Evolutionary conservation across 2,888 invertebrate species (phyloP), one percentile per base, ranked within the genome.

Genomic region (Eupithecia vulgata): DNA sequence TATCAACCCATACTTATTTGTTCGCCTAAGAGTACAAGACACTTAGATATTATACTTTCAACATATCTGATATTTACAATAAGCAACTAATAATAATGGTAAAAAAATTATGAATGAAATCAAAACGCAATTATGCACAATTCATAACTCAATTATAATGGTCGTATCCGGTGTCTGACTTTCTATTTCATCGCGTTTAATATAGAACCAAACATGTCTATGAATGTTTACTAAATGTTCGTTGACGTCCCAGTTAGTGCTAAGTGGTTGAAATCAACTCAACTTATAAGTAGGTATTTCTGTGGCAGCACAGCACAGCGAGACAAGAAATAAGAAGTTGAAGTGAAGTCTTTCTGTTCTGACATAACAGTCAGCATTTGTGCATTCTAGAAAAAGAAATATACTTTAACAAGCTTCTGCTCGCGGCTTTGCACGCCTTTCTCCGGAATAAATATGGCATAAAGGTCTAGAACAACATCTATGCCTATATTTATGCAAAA

Each of bases 101-200:
- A 4, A 64, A 37, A 62, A 62, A 35, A 35, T 61, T 62, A 13
- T 34, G 61, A 61, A 61, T 61, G 37, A 65, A 67, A 67, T 42
- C 67, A 67, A 67, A 67, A 42, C 21, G n/a, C n/a, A 40, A 65
- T 65, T 21, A 61, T 61, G 30, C 34, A 61, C 37, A 68, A 72
- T 65, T 65, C 66, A 48, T 62, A 71, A 52, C 59, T 66, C 67
- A 71, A 74, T 61, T 61, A 73, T 76, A 67, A 73, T 73, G 71
- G 61, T 64, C 71, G 71, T 69, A 76, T 80, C 74, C 74, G 76
- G 70, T 37, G 61, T 34, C 61, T 71, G 68, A 76, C 81, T 82
- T 81, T 81, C 80, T 72, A 71, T 81, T 81, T 78, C 75, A 65
- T 68, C 66, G 68, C 65, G 62, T 71, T 62, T 74, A 73, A 72